Evolutionary conservation across 2,888 invertebrate genomes (phyloP).

Genomic region (Amphipyra berbera): DNA sequence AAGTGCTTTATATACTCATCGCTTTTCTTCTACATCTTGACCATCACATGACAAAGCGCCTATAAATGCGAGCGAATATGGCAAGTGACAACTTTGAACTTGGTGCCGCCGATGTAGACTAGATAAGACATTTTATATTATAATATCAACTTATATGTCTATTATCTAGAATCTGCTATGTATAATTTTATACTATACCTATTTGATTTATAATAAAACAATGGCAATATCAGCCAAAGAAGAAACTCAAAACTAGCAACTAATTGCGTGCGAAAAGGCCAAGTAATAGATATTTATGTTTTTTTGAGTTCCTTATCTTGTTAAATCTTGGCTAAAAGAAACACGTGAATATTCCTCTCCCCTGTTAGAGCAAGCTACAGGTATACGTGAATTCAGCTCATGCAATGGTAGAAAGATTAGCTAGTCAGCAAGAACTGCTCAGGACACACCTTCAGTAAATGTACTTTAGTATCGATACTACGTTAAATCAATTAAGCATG

Average conservation of each 20-base stretch:
- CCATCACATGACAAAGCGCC: slow-evolving; percentile 35
- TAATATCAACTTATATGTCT: slow-evolving; percentile 9
- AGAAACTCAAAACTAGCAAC: background rate
- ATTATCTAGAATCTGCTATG: slow-evolving; percentile 6
- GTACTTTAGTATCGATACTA: no score
- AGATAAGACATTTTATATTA: slow-evolving; percentile 36
- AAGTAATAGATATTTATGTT: no score
- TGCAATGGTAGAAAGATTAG: no score
- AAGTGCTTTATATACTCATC: slow-evolving; percentile 14
- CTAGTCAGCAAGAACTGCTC: no score
- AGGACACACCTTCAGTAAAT: no score
- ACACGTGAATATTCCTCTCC: no score
- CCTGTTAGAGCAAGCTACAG: no score
- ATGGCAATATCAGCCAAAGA: background rate
- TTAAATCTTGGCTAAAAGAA: no score
- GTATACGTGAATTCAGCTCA: no score
- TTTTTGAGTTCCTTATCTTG: no score
- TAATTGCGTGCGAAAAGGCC: no score
- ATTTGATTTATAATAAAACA: slow-evolving; percentile 4
- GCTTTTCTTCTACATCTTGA: slow-evolving; percentile 32
- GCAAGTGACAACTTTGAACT: slow-evolving; percentile 56
- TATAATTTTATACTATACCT: slow-evolving; percentile 2
- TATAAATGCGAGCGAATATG: slow-evolving; percentile 50
- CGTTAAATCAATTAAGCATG: no score
- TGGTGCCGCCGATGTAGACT: slow-evolving; percentile 41